phyloP scores from a whole-genome alignment of 64 coral and sea anemone species.

The Porites australiensis region DNA sequence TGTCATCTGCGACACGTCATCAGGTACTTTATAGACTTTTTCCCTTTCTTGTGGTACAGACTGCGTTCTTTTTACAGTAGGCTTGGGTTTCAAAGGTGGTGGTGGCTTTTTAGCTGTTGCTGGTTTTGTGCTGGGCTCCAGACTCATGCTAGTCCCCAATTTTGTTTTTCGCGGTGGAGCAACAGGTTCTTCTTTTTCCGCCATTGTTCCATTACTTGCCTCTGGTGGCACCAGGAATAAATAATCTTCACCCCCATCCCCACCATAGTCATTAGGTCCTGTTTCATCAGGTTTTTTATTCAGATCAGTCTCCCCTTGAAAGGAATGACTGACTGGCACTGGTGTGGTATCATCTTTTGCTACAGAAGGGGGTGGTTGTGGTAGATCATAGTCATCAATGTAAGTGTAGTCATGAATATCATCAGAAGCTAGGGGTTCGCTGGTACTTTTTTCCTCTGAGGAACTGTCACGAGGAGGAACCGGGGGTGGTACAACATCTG shows the following conservation, averaged over 20 bases:
- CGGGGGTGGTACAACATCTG: slow-evolving; percentile 39
- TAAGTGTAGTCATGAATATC: slow-evolving; percentile 65
- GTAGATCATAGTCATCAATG: slow-evolving; percentile 45
- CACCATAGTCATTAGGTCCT: background rate
- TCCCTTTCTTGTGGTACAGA: background rate
- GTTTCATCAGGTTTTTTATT: background rate
- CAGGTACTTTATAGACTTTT: slow-evolving; percentile 4
- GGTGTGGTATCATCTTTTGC: background rate
- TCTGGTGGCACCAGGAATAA: background rate
- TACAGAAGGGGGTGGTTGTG: background rate
- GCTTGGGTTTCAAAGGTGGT: slow-evolving; percentile 78
- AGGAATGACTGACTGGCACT: background rate
- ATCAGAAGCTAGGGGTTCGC: slow-evolving; percentile 3
- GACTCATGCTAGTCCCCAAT: background rate
- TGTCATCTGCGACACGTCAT: slow-evolving; percentile 64
- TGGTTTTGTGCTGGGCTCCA: background rate
- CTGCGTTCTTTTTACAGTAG: background rate
- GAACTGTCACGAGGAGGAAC: slow-evolving; percentile 6
- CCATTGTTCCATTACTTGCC: background rate
- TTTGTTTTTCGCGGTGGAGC: slow-evolving; percentile 21
- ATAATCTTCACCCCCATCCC: background rate
- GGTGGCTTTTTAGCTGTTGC: slow-evolving; percentile 1
- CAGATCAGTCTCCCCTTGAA: background rate
- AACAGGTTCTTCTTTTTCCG: background rate
- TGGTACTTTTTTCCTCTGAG: background rate